Conservation (phyloP, 2,797 vertebrate species). For the Sylvia borin region DNA sequence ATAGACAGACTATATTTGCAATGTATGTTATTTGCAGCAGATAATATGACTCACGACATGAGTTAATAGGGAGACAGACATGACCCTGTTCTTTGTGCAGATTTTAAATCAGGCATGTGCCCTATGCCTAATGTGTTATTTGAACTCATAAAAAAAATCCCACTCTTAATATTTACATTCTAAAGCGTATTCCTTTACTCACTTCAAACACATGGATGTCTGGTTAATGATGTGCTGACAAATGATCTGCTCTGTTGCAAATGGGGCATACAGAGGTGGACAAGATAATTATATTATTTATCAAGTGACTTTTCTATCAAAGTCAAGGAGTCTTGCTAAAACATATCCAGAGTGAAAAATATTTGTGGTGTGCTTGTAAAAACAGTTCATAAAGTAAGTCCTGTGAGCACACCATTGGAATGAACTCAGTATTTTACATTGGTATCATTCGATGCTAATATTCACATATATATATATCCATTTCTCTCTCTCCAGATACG, state of each 20-base stretch:
- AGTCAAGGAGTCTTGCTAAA: background rate
- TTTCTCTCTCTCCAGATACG: background rate
- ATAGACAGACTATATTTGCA: background rate
- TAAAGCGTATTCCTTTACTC: background rate
- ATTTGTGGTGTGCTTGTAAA: background rate
- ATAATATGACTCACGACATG: background rate
- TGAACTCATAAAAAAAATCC: background rate
- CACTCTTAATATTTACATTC: background rate
- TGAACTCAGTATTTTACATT: background rate
- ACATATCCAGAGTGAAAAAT: background rate
- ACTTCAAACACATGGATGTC: background rate
- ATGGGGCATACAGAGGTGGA: background rate
- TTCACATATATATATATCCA: background rate
- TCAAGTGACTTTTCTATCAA: conserved; percentile 16
- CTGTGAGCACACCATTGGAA: background rate
- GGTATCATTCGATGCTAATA: background rate
- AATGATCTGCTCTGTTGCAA: background rate
- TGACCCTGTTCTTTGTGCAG: background rate
- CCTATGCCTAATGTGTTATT: background rate
- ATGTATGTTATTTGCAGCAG: background rate
- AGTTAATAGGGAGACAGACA: background rate
- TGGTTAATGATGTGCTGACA: conserved; percentile 16
- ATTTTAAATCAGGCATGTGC: background rate
- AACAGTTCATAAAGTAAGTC: background rate
- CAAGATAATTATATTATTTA: conserved; percentile 29